Conservation (phyloP, 2,113 vertebrate species). For the Anoura caudifer region DNA sequence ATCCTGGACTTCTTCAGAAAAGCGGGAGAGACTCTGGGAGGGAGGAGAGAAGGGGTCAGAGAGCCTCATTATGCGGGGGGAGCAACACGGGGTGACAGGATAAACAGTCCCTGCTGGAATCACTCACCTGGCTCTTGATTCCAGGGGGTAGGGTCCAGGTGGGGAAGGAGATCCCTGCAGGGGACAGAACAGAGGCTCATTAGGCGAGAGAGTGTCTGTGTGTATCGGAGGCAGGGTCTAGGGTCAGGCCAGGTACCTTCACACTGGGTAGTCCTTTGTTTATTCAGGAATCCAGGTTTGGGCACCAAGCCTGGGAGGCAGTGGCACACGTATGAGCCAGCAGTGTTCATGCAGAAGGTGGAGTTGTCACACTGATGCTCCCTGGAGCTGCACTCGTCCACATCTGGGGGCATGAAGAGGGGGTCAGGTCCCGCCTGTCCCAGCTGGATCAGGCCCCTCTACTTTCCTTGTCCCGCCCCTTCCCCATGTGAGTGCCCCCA, state of each 20-base stretch:
- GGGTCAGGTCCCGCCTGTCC: not conserved
- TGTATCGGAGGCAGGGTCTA: not conserved
- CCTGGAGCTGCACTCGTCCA: not conserved
- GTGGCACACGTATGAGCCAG: conserved; percentile 64
- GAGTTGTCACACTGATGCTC: conserved; percentile 58
- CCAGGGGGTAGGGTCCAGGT: not conserved
- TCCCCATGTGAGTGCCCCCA: not conserved
- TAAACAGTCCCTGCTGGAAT: not conserved
- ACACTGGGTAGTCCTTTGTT: not conserved
- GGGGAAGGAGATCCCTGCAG: not conserved
- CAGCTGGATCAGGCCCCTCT: not conserved
- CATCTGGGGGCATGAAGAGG: not conserved
- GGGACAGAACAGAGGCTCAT: not conserved
- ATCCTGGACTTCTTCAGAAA: not conserved
- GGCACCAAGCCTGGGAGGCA: conserved; percentile 70
- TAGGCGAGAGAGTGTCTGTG: not conserved
- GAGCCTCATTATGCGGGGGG: fast-evolving
- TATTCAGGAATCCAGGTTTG: not conserved
- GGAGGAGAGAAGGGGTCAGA: not conserved
- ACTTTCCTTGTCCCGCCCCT: fast-evolving
- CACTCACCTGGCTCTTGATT: conserved; percentile 31
- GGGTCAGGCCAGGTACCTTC: not conserved
- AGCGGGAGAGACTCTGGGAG: not conserved
- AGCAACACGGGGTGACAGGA: too few species aligned
- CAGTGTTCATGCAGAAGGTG: conserved; percentile 67